phyloP scores from a whole-genome alignment of 2,888 invertebrate genomes.

The Acrobasis repandana region DNA sequence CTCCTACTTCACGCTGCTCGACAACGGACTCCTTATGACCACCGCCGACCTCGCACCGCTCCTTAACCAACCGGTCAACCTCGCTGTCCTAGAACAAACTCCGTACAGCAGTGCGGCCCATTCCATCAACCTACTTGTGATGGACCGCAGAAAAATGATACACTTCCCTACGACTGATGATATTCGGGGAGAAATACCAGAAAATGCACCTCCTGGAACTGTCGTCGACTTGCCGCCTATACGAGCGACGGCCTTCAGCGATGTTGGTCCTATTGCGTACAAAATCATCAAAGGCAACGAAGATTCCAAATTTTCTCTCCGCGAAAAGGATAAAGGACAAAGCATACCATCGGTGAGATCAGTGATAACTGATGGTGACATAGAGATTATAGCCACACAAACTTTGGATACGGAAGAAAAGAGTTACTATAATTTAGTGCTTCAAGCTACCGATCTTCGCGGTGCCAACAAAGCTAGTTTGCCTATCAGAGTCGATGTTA shows the following conservation, averaged over 20 bases:
- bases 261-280: constrained; percentile 88
- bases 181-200: constrained; percentile 87
- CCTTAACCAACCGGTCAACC: constrained; percentile 90
- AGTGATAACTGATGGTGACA: constrained; percentile 84
- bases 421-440: constrained; percentile 87
- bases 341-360: constrained; percentile 74
- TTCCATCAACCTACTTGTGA: constrained; percentile 90
- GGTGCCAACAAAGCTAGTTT: constrained; percentile 92
- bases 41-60: constrained; percentile 92
- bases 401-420: constrained; percentile 91
- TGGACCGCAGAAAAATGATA: constrained; percentile 92
- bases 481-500: constrained; percentile 88
- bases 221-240: constrained; percentile 88
- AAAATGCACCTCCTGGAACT: constrained; percentile 89
- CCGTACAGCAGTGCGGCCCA: constrained; percentile 91
- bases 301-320: constrained; percentile 88
- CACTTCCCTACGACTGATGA: constrained; percentile 87
- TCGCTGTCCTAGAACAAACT: constrained; percentile 91
- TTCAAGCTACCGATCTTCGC: constrained; percentile 91
- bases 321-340: constrained; percentile 79
- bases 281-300: constrained; percentile 90
- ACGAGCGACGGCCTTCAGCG: constrained; percentile 86
- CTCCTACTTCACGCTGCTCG: constrained; percentile 93
- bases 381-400: constrained; percentile 88
- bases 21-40: constrained; percentile 95